A percentile compares a stretch with the other conserved stretches of the same genome.
Evolutionary conservation across 2,888 invertebrate species (phyloP).

Genomic region (Phorcus lineatus): DNA sequence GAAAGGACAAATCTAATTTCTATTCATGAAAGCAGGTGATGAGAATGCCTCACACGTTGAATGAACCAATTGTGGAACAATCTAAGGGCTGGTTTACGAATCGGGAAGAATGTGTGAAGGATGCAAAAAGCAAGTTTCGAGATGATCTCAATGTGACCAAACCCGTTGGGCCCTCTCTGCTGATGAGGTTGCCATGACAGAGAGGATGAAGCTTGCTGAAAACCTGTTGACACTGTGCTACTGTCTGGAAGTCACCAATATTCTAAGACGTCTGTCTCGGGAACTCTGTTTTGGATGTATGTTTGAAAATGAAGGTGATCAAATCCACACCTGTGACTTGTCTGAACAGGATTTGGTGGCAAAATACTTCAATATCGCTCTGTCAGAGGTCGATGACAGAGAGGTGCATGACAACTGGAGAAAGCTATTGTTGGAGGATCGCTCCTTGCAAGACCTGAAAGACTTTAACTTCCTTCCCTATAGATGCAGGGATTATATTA

Average conservation of each 20-base stretch:
- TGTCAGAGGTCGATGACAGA: background rate
- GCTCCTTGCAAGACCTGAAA: background rate
- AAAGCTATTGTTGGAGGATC: background rate
- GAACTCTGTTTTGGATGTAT: slow-evolving; percentile 6
- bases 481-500: background rate
- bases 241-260: background rate
- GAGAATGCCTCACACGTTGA: no score
- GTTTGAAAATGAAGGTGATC: background rate
- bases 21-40: no score
- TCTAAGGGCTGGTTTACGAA: no score
- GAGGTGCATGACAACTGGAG: background rate
- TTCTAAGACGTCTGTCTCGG: background rate
- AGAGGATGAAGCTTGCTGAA: background rate
- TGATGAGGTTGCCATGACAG: background rate
- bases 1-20: no score
- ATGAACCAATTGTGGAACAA: no score
- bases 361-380: background rate
- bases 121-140: no score
- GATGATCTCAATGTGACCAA: no score
- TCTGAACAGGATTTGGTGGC: background rate
- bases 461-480: background rate
- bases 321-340: background rate
- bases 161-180: no score
- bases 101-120: no score
- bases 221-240: slow-evolving; percentile 4